Evolutionary conservation across 1,140 invertebrate genomes (phyloP).

Genomic region (Elymnias hypermnestra): DNA sequence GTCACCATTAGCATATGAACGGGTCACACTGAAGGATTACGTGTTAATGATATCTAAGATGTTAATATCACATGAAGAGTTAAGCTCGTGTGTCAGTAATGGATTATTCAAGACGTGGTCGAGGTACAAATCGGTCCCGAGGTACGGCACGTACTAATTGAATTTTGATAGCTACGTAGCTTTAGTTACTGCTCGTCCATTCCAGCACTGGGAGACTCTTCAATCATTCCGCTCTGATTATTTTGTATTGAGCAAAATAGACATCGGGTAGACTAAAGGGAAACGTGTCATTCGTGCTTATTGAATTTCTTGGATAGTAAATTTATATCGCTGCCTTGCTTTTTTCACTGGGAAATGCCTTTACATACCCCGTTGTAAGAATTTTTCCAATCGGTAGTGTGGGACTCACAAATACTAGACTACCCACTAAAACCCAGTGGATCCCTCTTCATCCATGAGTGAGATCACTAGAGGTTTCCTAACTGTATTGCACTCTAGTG

Average conservation of each 20-base stretch:
- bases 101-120: conserved; percentile 47
- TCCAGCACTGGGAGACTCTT: conserved; percentile 18
- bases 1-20: conserved; percentile 53
- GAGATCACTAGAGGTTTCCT: no score
- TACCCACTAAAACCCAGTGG: no score
- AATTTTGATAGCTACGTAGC: conserved; percentile 36
- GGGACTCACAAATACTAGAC: no score
- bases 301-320: conserved; percentile 6
- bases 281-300: conserved; percentile 5
- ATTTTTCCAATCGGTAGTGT: no score
- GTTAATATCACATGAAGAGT: conserved; percentile 54
- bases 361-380: no score
- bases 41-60: conserved; percentile 55
- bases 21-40: conserved; percentile 51
- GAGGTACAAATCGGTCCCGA: conserved; percentile 23
- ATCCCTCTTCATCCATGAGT: no score
- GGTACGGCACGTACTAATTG: conserved; percentile 34
- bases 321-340: no score
- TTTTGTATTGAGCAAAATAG: conserved; percentile 23
- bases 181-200: conserved; percentile 23
- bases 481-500: no score
- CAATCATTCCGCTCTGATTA: conserved; percentile 24
- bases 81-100: conserved; percentile 48
- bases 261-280: conserved; percentile 10
- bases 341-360: no score